Evolutionary conservation across 2,797 vertebrate species (phyloP), one percentile per base, ranked within the genome.

Genomic region (Pygocentrus nattereri): DNA sequence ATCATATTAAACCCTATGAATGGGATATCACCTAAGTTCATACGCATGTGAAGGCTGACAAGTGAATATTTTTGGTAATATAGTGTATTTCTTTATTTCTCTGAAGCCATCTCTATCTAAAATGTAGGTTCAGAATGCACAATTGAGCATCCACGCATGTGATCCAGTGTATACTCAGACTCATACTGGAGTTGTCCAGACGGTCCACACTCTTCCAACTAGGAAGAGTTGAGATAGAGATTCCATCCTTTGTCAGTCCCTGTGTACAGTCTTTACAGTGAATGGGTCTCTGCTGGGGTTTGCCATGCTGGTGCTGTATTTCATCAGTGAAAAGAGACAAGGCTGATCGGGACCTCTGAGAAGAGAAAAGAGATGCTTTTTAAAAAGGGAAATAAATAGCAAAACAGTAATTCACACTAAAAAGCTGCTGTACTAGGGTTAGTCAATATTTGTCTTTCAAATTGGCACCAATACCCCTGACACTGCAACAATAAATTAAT

Each of bases 161-260:
- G 25, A 30, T 47, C 16, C 23, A 13, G n/a, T 38, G 8, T 49
- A 34, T 34, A 73, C 19, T 67, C 61, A 75, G 34, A 41, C 11
- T 83, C 86, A 88, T 91, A 98, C 97, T 94, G 85, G 96, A 92
- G 82, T 95, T 94, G 74, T 97, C 96, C 85, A 98, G 91, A 30
- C 93, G 90, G 78, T 97, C 97, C 38, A 95, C 85, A 52, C 95
- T 97, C 86, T 93, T 97, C 97, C 97, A 97, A 84, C 91, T 90
- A 2, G 95, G 93, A 89, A 95, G 75, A 0, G 89, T 86, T 31
- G 82, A 52, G 18, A 81, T 50, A 0, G 91, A 85, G 0, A 82
- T 84, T 6, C n/a, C 89, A 69, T 96, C 95, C 56, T 89, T 91
- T 84, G 85, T 88, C 3, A 89, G 68, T 2, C 86, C 69, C 41